Percentiles rank a stretch among this genome's conserved stretches.
Conservation (phyloP, 2,888 invertebrate species). For the Leucophenga maculata region DNA sequence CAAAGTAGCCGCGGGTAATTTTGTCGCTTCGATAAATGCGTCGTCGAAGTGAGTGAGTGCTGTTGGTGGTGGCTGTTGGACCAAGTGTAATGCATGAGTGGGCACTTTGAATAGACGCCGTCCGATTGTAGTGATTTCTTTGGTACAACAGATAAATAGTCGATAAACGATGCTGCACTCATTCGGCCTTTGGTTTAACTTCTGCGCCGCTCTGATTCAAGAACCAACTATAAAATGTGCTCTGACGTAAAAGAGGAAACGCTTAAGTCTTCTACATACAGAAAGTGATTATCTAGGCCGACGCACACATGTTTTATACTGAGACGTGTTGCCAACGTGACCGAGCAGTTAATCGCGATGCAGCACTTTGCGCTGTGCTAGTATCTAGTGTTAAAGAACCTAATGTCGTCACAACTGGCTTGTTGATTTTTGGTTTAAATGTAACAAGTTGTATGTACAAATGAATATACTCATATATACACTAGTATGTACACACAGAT, state of each 20-base stretch:
- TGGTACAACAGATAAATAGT: neutral
- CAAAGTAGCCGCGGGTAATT: conserved; percentile 58
- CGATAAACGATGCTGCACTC: neutral
- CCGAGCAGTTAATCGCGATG: neutral
- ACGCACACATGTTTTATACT: conserved; percentile 18
- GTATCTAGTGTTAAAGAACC: conserved; percentile 22
- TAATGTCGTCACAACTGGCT: conserved; percentile 16
- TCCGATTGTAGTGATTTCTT: neutral
- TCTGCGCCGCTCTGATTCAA: no score
- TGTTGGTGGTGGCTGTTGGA: conserved; percentile 20
- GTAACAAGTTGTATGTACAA: conserved; percentile 25
- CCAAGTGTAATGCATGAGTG: conserved; percentile 51
- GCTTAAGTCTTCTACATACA: conserved; percentile 53
- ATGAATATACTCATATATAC: no score
- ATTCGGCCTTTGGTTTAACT: no score
- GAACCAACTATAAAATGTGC: neutral
- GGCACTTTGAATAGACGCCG: conserved; percentile 59
- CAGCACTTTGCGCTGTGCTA: neutral
- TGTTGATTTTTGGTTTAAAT: conserved; percentile 30
- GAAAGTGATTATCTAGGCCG: conserved; percentile 12
- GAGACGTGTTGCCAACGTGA: neutral
- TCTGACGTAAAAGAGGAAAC: conserved; percentile 62
- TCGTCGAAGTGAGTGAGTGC: conserved; percentile 51
- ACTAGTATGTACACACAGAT: conserved; percentile 53
- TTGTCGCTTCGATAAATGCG: conserved; percentile 38